Evolutionary conservation across 2,888 invertebrate genomes (phyloP).

Genomic region (Himalopsyche anomala): DNA sequence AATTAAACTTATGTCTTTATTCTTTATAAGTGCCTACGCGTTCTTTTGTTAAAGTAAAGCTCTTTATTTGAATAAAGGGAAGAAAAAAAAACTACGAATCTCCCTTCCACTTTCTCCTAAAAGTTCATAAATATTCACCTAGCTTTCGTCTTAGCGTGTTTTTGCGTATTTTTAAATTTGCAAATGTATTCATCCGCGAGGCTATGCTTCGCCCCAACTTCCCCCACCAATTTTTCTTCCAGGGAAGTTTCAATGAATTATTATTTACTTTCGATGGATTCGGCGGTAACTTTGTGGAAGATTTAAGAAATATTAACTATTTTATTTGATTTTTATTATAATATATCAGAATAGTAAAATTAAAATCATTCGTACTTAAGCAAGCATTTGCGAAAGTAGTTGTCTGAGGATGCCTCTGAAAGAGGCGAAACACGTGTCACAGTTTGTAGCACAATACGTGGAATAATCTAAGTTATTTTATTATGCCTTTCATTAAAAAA

Average conservation of each 20-base stretch:
- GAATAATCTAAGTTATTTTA: no score
- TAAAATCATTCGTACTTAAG: no score
- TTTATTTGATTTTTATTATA: no score
- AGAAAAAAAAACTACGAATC: conserved; percentile 21
- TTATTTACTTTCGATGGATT: no score
- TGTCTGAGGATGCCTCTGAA: no score
- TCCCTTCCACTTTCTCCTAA: conserved; percentile 55
- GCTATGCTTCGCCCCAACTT: conserved; percentile 50
- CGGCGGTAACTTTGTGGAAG: no score
- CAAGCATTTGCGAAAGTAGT: no score
- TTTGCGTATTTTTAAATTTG: conserved; percentile 65
- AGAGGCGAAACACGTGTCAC: no score
- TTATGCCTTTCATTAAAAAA: no score
- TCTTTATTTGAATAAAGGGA: conserved; percentile 32
- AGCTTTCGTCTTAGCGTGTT: conserved; percentile 64
- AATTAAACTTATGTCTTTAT: conserved; percentile 31
- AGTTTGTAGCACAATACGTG: no score
- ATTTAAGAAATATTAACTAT: no score
- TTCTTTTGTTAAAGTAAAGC: conserved; percentile 36
- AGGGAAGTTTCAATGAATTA: neutral
- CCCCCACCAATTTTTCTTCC: neutral
- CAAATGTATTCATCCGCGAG: conserved; percentile 65
- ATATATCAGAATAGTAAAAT: no score
- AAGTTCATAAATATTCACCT: conserved; percentile 66
- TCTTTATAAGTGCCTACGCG: conserved; percentile 1